phyloP scores from a whole-genome alignment of 2,113 vertebrate species.

The Pseudorhombus dupliciocellatus region DNA sequence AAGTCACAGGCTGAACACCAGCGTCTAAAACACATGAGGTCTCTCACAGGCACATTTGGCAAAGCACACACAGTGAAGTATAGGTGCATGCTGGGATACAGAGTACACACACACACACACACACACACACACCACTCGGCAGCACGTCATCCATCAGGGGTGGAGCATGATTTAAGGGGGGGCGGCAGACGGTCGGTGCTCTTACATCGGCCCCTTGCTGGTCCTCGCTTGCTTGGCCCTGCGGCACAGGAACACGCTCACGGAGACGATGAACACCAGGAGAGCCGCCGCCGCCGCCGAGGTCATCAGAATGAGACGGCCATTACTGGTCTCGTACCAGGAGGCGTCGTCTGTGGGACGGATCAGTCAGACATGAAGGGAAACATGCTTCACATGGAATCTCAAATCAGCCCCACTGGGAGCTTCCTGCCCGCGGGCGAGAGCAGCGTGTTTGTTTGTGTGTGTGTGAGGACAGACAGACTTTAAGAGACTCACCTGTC shows the following conservation, averaged over 20 bases:
- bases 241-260: slow-evolving; percentile 69
- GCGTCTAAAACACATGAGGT: slow-evolving; percentile 20
- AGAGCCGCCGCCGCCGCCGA: slow-evolving; percentile 38
- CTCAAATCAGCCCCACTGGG: slow-evolving; percentile 40
- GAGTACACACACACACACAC: slow-evolving; percentile 11
- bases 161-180: slow-evolving; percentile 40
- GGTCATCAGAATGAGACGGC: slow-evolving; percentile 64
- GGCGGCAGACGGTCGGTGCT: slow-evolving; percentile 47
- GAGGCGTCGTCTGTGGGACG: slow-evolving; percentile 68
- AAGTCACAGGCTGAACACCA: slow-evolving; percentile 32
- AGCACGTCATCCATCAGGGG: slow-evolving; percentile 31
- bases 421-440: slow-evolving; percentile 37
- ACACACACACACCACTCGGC: slow-evolving; percentile 17
- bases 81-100: slow-evolving; percentile 8
- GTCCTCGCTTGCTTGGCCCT: slow-evolving; percentile 58
- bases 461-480: neutral
- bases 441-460: slow-evolving; percentile 37
- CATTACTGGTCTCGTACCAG: slow-evolving; percentile 74
- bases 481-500: no score
- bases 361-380: slow-evolving; percentile 47
- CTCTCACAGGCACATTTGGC: slow-evolving; percentile 6
- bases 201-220: slow-evolving; percentile 83
- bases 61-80: slow-evolving; percentile 8
- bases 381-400: slow-evolving; percentile 61
- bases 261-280: slow-evolving; percentile 60